phyloP scores from a whole-genome alignment of 2,888 invertebrate species.

The Scaptomyza tumidula region DNA sequence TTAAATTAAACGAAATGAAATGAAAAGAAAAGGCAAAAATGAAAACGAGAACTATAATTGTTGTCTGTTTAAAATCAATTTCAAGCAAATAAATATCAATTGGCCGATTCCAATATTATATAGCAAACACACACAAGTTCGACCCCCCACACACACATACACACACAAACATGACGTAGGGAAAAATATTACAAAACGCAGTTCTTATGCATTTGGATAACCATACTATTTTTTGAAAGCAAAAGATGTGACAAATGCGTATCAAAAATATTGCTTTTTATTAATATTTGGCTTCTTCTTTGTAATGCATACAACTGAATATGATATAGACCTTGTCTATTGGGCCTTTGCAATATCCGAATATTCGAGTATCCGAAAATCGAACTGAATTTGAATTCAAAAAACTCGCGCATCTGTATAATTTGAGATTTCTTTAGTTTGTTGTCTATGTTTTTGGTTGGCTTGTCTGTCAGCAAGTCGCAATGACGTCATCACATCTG shows the following conservation, averaged over 20 bases:
- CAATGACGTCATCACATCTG: slow-evolving; percentile 44
- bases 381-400: too few species aligned
- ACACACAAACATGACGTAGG: too few species aligned
- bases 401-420: neutral
- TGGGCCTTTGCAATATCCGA: neutral
- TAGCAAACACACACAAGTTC: slow-evolving; percentile 40
- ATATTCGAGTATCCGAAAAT: neutral
- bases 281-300: too few species aligned
- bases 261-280: too few species aligned
- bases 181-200: too few species aligned
- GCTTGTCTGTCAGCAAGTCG: slow-evolving; percentile 19
- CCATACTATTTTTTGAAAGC: too few species aligned
- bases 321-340: neutral
- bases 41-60: slow-evolving; percentile 18
- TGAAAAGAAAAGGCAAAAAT: neutral
- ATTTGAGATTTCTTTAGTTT: too few species aligned
- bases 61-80: slow-evolving; percentile 59
- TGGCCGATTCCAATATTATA: slow-evolving; percentile 35
- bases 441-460: neutral
- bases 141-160: neutral
- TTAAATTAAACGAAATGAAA: too few species aligned
- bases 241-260: too few species aligned
- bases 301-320: too few species aligned
- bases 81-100: slow-evolving; percentile 55
- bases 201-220: too few species aligned